Evolutionary conservation across 2,797 vertebrate genomes (phyloP).

Genomic region (Staurois parvus): DNA sequence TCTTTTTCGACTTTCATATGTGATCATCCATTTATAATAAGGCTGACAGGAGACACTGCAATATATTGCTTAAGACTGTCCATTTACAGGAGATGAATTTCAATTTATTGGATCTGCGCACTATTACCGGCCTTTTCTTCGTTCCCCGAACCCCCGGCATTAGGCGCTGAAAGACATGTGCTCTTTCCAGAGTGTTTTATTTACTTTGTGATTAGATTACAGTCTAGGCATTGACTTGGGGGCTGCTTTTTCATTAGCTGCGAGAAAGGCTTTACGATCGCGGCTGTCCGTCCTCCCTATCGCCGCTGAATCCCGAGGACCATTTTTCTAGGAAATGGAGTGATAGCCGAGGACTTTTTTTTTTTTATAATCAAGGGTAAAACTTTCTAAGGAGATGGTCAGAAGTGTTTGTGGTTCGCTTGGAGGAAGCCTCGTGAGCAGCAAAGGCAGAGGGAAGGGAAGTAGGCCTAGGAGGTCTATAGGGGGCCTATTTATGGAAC

Average conservation of each 20-base stretch:
- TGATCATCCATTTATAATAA: not conserved
- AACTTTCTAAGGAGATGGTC: not conserved
- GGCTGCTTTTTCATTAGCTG: slow-evolving; percentile 30
- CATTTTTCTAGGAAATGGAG: not conserved
- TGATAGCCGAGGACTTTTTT: not conserved
- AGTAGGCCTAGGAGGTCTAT: no score
- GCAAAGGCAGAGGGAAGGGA: no score
- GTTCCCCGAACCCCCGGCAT: not conserved
- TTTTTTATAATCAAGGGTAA: not conserved
- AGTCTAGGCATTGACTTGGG: slow-evolving; percentile 12
- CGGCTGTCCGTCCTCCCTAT: not conserved
- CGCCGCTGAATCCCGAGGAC: not conserved
- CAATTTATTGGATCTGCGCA: not conserved
- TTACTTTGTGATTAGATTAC: slow-evolving; percentile 14
- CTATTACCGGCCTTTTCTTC: slow-evolving; percentile 13
- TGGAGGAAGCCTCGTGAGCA: no score
- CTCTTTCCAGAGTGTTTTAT: not conserved
- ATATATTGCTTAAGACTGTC: slow-evolving; percentile 12
- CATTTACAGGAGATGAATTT: slow-evolving; percentile 15
- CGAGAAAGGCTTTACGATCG: slow-evolving; percentile 20
- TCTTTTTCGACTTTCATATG: slow-evolving; percentile 29
- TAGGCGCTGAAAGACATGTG: not conserved
- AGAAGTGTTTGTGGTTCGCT: not conserved
- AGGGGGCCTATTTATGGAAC: no score
- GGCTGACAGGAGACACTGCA: slow-evolving; percentile 30